Percentiles rank a stretch among this genome's conserved stretches.
Evolutionary conservation across 2,113 vertebrate species (phyloP).

Genomic region (Passer montanus): DNA sequence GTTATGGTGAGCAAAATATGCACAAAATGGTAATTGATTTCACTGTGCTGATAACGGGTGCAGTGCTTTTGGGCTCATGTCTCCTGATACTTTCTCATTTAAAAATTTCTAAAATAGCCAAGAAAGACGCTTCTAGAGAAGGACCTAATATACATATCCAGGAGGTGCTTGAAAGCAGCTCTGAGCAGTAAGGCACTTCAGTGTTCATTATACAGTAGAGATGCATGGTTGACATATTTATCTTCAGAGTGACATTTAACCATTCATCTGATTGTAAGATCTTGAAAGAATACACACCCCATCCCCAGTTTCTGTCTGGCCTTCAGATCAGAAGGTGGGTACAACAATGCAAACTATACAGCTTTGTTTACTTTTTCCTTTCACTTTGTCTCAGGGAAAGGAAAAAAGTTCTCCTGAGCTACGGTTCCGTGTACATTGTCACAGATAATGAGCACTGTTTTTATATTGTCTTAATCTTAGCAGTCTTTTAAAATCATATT

Average conservation of each 20-base stretch:
- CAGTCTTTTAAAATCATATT: background rate
- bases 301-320: background rate
- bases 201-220: background rate
- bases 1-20: background rate
- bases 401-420: background rate
- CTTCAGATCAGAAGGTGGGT: background rate
- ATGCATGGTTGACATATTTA: background rate
- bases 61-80: constrained; percentile 23
- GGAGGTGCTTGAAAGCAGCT: constrained; percentile 55
- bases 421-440: background rate
- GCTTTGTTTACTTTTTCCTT: background rate
- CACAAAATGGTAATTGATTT: constrained; percentile 32
- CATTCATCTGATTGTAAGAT: background rate
- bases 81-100: constrained; percentile 21
- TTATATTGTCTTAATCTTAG: background rate
- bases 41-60: background rate
- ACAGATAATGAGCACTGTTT: background rate
- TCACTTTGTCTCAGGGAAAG: background rate
- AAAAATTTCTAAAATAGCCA: constrained; percentile 33
- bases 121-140: constrained; percentile 8
- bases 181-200: constrained; percentile 1
- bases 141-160: constrained; percentile 5
- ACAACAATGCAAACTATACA: background rate
- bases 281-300: background rate
- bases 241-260: background rate